Conservation (phyloP, 2,797 vertebrate genomes). For the Gymnothorax javanicus region DNA sequence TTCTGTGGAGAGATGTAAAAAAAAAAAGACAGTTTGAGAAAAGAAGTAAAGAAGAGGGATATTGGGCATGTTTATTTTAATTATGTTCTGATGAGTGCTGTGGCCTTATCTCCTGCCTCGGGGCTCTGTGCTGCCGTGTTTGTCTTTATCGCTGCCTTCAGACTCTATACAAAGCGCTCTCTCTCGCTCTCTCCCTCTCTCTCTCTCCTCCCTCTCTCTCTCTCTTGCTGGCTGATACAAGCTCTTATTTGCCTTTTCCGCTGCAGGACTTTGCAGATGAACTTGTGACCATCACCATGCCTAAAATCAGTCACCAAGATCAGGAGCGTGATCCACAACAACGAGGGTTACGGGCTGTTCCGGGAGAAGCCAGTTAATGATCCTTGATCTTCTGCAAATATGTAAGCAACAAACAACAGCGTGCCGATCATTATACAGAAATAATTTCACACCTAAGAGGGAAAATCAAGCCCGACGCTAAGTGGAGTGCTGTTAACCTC, state of each 20-base stretch:
- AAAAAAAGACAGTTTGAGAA: not conserved
- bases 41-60: slow-evolving; percentile 8
- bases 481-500: too few species aligned
- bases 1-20: slow-evolving; percentile 21
- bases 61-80: slow-evolving; percentile 38
- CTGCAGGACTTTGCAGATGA: slow-evolving; percentile 87
- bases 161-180: not conserved
- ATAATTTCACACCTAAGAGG: too few species aligned
- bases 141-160: slow-evolving; percentile 33
- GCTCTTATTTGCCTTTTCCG: not conserved
- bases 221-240: too few species aligned
- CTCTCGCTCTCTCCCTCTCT: not conserved
- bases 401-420: too few species aligned
- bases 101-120: slow-evolving; percentile 26
- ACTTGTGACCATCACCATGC: slow-evolving; percentile 70
- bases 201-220: too few species aligned
- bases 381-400: slow-evolving; percentile 41
- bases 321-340: slow-evolving; percentile 93
- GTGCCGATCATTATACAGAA: too few species aligned
- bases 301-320: slow-evolving; percentile 88
- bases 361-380: slow-evolving; percentile 78
- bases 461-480: too few species aligned
- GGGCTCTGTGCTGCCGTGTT: slow-evolving; percentile 18
- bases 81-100: slow-evolving; percentile 39
- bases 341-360: slow-evolving; percentile 90